Conservation (phyloP, 2,888 invertebrate genomes). For the Steromphala cineraria region DNA sequence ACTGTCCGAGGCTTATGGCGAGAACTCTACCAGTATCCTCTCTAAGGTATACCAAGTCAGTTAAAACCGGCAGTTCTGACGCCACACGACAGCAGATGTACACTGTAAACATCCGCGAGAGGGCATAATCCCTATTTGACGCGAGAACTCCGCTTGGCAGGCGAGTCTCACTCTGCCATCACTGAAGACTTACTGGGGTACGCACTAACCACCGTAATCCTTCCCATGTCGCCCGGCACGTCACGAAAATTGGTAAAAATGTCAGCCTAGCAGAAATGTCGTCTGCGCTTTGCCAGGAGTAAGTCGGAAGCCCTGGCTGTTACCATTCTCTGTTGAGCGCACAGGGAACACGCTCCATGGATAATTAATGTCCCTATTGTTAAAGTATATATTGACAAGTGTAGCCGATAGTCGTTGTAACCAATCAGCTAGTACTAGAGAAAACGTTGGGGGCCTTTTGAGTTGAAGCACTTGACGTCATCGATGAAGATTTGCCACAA, state of each 20-base stretch:
- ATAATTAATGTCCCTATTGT: slow-evolving; percentile 16
- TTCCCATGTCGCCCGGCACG: too few species aligned
- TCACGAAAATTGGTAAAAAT: not conserved
- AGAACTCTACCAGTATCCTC: not conserved
- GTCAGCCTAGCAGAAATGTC: not conserved
- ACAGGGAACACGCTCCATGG: slow-evolving; percentile 4
- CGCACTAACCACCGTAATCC: too few species aligned
- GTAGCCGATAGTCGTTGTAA: not conserved
- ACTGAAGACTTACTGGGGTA: too few species aligned
- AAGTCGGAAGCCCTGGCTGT: not conserved
- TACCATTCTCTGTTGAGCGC: not conserved
- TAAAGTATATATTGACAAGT: slow-evolving; percentile 17
- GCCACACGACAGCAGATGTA: not conserved
- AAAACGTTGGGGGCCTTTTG: not conserved
- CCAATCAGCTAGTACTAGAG: not conserved
- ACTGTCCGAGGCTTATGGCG: too few species aligned
- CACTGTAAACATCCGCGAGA: not conserved
- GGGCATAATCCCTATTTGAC: not conserved
- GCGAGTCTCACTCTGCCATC: too few species aligned
- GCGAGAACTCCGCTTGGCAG: not conserved
- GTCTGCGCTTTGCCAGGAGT: not conserved
- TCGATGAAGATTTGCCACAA: not conserved
- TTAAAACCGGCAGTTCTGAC: not conserved
- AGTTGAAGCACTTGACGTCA: not conserved
- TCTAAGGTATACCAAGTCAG: not conserved